These are phyloP conservation scores for Choristoneura fumiferana DNA, from an alignment of 1,140 invertebrate species.

Conservation along the genomic window DNA sequence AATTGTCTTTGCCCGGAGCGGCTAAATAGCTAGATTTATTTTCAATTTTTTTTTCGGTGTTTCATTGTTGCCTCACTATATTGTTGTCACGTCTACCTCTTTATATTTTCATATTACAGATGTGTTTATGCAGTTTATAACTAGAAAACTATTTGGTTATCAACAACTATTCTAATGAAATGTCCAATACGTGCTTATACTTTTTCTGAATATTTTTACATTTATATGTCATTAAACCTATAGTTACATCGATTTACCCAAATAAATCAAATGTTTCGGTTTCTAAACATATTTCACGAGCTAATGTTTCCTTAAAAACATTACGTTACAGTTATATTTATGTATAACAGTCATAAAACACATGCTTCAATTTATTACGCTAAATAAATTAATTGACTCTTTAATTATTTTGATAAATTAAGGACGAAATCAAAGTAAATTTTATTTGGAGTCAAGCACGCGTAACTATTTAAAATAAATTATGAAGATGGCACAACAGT, in stretches of 20 bases:
- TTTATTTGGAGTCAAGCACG: conserved; percentile 16
- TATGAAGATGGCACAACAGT: conserved; percentile 18
- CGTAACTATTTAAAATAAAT: conserved; percentile 17
- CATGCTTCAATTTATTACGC: conserved; percentile 12
- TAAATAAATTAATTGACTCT: conserved; percentile 19
- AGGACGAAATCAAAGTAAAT: neutral
- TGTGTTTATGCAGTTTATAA: conserved; percentile 17
- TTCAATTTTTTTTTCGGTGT: no score
- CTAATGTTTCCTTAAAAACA: conserved; percentile 9
- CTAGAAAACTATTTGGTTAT: conserved; percentile 1
- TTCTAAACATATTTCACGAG: conserved; percentile 4
- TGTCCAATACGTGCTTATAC: conserved; percentile 18
- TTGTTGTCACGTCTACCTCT: no score
- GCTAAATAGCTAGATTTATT: no score
- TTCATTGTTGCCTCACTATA: no score
- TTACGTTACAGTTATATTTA: conserved; percentile 1
- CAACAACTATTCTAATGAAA: conserved; percentile 17
- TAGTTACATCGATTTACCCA: conserved; percentile 6
- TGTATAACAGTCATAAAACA: conserved; percentile 16
- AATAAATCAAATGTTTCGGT: neutral
- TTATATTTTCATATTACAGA: no score
- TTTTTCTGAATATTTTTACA: conserved; percentile 17
- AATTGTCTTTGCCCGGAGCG: no score
- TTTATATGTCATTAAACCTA: conserved; percentile 4
- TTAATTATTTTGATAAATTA: conserved; percentile 16